Percentiles rank a stretch among this genome's conserved stretches.
These are phyloP conservation scores for Stictonetta naevosa DNA, from an alignment of 2,113 vertebrate species.

Conservation along the genomic window DNA sequence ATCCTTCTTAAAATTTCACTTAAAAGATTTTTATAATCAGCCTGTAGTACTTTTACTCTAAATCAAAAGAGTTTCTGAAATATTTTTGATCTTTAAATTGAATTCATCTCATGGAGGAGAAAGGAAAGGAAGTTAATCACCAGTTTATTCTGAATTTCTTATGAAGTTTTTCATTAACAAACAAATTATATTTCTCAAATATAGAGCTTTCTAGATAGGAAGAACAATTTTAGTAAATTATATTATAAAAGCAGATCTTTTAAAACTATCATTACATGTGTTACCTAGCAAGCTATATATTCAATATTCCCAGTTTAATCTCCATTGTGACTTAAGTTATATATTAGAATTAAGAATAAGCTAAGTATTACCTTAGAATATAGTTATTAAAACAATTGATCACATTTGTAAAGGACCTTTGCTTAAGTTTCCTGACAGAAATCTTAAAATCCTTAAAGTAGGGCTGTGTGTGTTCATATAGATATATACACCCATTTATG, in stretches of 20 bases:
- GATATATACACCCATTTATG: not conserved
- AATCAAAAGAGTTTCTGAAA: not conserved
- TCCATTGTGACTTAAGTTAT: constrained; percentile 8
- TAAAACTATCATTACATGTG: not conserved
- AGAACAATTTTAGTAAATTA: not conserved
- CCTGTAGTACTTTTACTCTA: not conserved
- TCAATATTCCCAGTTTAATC: not conserved
- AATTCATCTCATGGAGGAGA: not conserved
- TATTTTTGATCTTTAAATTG: not conserved
- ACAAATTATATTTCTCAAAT: not conserved
- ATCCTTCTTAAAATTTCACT: not conserved
- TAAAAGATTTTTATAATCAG: not conserved
- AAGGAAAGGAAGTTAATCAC: not conserved
- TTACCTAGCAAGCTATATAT: not conserved
- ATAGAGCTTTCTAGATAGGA: not conserved
- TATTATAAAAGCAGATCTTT: not conserved
- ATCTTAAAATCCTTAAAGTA: not conserved
- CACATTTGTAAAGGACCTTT: not conserved
- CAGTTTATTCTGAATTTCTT: not conserved
- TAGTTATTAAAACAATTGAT: not conserved
- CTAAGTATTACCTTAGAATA: not conserved
- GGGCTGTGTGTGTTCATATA: not conserved
- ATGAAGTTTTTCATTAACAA: not conserved
- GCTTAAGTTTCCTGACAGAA: constrained; percentile 1
- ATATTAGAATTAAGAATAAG: not conserved